Evolutionary conservation across 2,797 vertebrate species (phyloP).

Genomic region (Sebastes matsubarae): DNA sequence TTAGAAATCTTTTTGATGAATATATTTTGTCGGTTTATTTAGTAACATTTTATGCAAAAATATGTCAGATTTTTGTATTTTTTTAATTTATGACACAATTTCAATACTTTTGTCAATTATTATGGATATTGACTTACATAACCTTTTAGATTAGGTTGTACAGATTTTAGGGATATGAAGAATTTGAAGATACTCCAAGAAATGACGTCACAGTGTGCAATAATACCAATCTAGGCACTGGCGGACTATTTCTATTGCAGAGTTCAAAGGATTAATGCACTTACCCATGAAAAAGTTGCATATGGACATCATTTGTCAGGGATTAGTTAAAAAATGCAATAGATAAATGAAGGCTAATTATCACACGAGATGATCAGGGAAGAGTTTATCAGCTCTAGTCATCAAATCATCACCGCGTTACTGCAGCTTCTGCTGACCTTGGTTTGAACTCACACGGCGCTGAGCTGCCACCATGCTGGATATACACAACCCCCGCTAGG

Average conservation of each 20-base stretch:
- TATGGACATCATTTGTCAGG: background rate
- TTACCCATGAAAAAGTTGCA: background rate
- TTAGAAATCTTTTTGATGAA: too few species aligned
- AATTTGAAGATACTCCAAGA: too few species aligned
- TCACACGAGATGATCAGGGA: background rate
- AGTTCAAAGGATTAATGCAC: background rate
- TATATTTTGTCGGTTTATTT: rapidly evolving
- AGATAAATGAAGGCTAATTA: background rate
- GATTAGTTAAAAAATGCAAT: background rate
- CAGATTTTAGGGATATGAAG: too few species aligned
- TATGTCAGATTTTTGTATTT: too few species aligned
- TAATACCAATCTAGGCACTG: rapidly evolving
- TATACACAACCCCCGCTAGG: slow-evolving; percentile 6
- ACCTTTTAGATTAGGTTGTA: too few species aligned
- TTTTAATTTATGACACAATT: too few species aligned
- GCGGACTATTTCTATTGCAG: rapidly evolving
- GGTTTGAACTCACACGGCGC: slow-evolving; percentile 36
- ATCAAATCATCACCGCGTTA: background rate
- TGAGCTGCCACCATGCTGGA: slow-evolving; percentile 13
- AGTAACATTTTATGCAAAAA: too few species aligned
- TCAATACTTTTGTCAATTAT: too few species aligned
- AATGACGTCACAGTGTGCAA: rapidly evolving
- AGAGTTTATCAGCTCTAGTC: background rate
- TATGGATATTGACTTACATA: too few species aligned
- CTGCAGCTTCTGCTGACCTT: slow-evolving; percentile 16